Base-by-base conservation (phyloP, 2,888 invertebrate species). In the Colletes collaris region DNA sequence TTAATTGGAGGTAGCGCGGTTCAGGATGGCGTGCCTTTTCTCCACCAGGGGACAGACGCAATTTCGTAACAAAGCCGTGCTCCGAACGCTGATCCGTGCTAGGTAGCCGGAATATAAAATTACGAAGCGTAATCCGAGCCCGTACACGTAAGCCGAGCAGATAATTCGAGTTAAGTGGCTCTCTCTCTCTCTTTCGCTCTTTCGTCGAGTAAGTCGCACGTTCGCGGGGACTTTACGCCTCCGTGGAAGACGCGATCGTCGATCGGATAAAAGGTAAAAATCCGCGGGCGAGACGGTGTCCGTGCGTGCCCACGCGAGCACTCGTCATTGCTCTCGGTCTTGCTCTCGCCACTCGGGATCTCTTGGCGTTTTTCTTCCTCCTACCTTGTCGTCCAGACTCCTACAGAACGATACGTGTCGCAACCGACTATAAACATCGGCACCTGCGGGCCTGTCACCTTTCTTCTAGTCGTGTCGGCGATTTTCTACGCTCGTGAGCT, bases 101-200 rank as follows among this genome's bases (percentile, higher is more conserved):
- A 76, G 78, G 84, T 84, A 82, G 86, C 64, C 76, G 71, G 69
- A 78, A 85, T 87, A 89, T 89, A 86, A 89, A 89, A 88, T 89
- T 89, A 89, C 89, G 80, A 68, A 73, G 72, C 82, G 89, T 87
- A 89, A 89, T 86, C 85, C 82, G 87, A 89, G 70, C 78, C 84
- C 69, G 70, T 79, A 77, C 82, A 84, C 82, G 87, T 88, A 89
- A 89, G 87, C 82, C 81, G 87, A 86, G 88, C 84, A 81, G 85
- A 89, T 87, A 89, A 89, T 89, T 88, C 86, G 79, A 87, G 88
- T 84, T 87, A 85, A 89, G 85, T 84, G 84, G 82, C 76, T 74
- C 78, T 65, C 72, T 46, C 78, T 60, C 72, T 40, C 40, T 40
- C 7, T 40, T 3, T 40, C 40, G 40, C 78, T 65, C 72, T 46